Percentiles rank a stretch among this genome's conserved stretches.
These are phyloP conservation scores for Gymnocephalus cernua DNA, from an alignment of 2,113 vertebrate species.

Conservation along the genomic window DNA sequence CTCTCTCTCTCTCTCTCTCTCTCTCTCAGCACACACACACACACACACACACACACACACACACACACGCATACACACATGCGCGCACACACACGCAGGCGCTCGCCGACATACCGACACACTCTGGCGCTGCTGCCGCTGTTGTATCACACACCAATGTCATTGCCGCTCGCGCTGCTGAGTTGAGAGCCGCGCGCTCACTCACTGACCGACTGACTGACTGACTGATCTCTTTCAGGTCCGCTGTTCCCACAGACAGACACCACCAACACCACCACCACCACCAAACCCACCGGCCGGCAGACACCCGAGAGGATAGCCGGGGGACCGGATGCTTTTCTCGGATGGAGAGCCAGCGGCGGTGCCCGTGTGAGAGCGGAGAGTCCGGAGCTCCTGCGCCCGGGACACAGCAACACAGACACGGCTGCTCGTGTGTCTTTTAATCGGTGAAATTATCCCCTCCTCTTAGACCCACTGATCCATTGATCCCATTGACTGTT, in stretches of 20 bases:
- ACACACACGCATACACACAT: constrained; percentile 18
- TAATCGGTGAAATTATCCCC: constrained; percentile 22
- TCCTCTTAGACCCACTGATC: constrained; percentile 70
- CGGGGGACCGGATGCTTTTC: constrained; percentile 74
- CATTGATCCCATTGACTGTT: constrained; percentile 23
- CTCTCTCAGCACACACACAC: constrained; percentile 19
- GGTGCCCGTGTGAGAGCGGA: constrained; percentile 76
- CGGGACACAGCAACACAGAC: constrained; percentile 12
- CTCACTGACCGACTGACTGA: constrained; percentile 31
- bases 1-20: not conserved
- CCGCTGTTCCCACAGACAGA: constrained; percentile 33
- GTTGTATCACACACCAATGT: constrained; percentile 70
- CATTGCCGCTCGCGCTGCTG: constrained; percentile 66
- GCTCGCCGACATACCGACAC: constrained; percentile 71
- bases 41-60: not conserved
- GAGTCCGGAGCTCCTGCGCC: constrained; percentile 80
- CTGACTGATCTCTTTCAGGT: constrained; percentile 50
- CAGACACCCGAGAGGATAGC: constrained; percentile 64
- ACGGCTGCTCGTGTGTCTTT: not conserved
- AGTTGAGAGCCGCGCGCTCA: constrained; percentile 30
- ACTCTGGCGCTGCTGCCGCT: constrained; percentile 41
- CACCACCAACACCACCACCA: not conserved
- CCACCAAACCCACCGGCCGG: constrained; percentile 13
- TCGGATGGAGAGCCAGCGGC: constrained; percentile 88
- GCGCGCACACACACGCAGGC: constrained; percentile 35